phyloP scores from a whole-genome alignment of 2,888 invertebrate species.

The Tryphoninae sp. region DNA sequence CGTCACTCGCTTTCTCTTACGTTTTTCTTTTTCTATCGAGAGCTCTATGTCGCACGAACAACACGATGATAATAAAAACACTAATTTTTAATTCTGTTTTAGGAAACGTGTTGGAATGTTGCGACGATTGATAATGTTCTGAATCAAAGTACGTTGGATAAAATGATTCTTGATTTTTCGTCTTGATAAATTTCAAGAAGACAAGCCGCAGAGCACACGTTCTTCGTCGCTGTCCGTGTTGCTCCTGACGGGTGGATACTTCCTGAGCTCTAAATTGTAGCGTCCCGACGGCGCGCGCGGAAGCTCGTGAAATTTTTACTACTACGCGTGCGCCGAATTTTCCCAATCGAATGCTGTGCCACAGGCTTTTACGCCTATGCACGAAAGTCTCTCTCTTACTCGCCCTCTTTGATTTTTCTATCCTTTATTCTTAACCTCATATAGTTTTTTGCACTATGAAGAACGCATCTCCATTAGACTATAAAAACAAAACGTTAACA shows the following conservation, averaged over 20 bases:
- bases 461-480: not conserved
- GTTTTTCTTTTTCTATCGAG: not conserved
- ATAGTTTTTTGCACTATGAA: not conserved
- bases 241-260: slow-evolving; percentile 23
- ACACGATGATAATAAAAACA: not conserved
- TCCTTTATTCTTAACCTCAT: slow-evolving; percentile 9
- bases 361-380: slow-evolving; percentile 50
- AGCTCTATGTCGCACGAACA: not conserved
- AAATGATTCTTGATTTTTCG: not conserved
- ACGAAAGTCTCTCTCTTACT: slow-evolving; percentile 12
- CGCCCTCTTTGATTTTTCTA: not conserved
- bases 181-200: not conserved
- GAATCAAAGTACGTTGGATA: too few relatives aligned
- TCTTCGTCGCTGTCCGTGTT: slow-evolving; percentile 21
- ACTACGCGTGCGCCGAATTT: slow-evolving; percentile 51
- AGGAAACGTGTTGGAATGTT: too few relatives aligned
- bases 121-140: too few relatives aligned
- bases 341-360: slow-evolving; percentile 6
- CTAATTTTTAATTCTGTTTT: not conserved
- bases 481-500: too few relatives aligned
- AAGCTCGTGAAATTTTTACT: not conserved
- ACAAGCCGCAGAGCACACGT: not conserved
- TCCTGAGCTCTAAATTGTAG: slow-evolving; percentile 31
- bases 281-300: not conserved
- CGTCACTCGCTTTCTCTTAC: not conserved